Evolutionary conservation across 1,140 invertebrate genomes (phyloP), one percentile per base, ranked within the genome.

Genomic region (Chironomus tepperi): DNA sequence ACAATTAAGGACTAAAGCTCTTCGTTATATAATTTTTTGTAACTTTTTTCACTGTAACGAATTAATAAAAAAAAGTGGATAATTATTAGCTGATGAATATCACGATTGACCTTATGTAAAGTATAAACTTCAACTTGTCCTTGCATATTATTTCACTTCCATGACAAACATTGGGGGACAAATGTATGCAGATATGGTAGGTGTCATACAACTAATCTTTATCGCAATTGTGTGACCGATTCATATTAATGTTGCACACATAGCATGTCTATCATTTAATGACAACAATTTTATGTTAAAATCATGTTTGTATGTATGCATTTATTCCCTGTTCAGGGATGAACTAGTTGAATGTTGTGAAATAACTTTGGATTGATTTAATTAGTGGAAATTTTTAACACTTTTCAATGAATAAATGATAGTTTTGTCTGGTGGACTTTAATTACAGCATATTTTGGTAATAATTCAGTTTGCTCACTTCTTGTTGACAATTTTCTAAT

Each of bases 211-310:
- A 5, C 12, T n/a, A 57, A 15, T 57, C 12, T 57, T 15, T n/a
- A 15, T 57, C 47, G 47, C 47, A n/a, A n/a, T 57, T 57, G 47
- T 57, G 47, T 57, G 47, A 57, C 47, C 47, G n/a, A 57, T n/a
- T n/a, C 12, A 15, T 57, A 57, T 57, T 57, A 57, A 5, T 12
- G 47, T 57, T 12, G 47, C 47, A n/a, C 47, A n/a, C 47, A 57
- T 57, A 57, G 47, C 47, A 57, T 57, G 47, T 57, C n/a, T 57
- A 15, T 5, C 7, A 15, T n/a, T 57, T 57, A 57, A 57, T 57
- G 12, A 57, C 47, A 57, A 57, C 3, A 12, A 5, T 57, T 57
- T 57, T 15, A 12, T 57, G 12, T 57, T 57, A 15, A 57, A 57
- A 12, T 15, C 47, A 57, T 15, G 12, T 5, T 5, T 34, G 24